phyloP scores from a whole-genome alignment of 1,140 invertebrate genomes.

The Himalopsyche phryganea region DNA sequence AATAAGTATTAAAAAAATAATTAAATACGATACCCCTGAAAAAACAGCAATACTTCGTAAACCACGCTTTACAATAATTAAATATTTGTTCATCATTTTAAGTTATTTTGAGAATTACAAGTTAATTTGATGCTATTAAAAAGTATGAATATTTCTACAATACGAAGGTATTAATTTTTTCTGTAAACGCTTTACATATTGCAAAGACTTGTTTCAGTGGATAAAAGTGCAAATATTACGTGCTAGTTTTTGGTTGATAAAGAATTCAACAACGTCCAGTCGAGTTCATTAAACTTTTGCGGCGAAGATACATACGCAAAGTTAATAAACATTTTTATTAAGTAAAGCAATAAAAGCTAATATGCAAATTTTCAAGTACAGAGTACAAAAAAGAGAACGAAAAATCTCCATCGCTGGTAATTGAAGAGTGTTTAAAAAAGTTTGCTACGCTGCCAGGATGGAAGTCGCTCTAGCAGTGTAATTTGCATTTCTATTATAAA shows the following conservation, averaged over 20 bases:
- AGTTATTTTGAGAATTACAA: too few relatives aligned
- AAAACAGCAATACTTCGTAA: too few relatives aligned
- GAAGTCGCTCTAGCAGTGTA: slow-evolving; percentile 31
- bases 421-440: slow-evolving; percentile 36
- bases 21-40: too few relatives aligned
- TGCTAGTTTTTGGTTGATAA: slow-evolving; percentile 1
- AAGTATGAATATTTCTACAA: too few relatives aligned
- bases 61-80: too few relatives aligned
- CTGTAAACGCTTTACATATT: too few relatives aligned
- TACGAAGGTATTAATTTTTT: too few relatives aligned
- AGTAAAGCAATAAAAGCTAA: slow-evolving; percentile 30
- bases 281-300: slow-evolving; percentile 16
- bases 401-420: slow-evolving; percentile 34
- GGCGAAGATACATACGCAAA: slow-evolving; percentile 17
- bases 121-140: too few relatives aligned
- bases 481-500: slow-evolving; percentile 35
- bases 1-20: too few relatives aligned
- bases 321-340: slow-evolving; percentile 32
- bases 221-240: too few relatives aligned
- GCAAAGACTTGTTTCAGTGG: too few relatives aligned
- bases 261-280: neutral
- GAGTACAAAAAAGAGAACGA: slow-evolving; percentile 24
- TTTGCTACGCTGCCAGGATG: slow-evolving; percentile 28
- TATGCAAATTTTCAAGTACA: slow-evolving; percentile 29
- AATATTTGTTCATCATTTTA: too few relatives aligned